Conservation (phyloP, 2,113 vertebrate species). For the Seriola rivoliana region DNA sequence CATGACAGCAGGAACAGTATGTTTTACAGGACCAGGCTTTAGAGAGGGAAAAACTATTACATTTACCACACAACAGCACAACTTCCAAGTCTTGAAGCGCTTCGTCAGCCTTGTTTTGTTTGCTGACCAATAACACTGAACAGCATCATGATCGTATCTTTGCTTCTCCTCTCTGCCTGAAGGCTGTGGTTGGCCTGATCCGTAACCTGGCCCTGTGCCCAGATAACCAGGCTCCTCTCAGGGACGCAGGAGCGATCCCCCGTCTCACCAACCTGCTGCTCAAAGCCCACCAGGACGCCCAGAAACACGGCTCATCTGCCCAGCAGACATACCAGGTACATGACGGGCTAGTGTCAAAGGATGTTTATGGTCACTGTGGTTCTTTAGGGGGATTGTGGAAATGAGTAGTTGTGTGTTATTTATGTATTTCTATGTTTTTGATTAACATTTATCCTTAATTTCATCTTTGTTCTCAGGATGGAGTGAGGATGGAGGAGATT, state of each 20-base stretch:
- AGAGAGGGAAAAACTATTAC: neutral
- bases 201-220: slow-evolving; percentile 95
- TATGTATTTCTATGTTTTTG: neutral
- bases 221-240: slow-evolving; percentile 91
- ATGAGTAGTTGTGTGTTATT: neutral
- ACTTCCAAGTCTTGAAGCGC: neutral
- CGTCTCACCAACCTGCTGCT: slow-evolving; percentile 93
- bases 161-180: slow-evolving; percentile 5
- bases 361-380: neutral
- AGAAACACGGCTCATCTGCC: slow-evolving; percentile 89
- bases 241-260: slow-evolving; percentile 90
- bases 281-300: slow-evolving; percentile 95
- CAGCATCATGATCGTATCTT: neutral
- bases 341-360: neutral
- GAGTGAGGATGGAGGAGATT: slow-evolving; percentile 98
- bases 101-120: neutral
- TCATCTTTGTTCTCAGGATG: slow-evolving; percentile 85
- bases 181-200: slow-evolving; percentile 96
- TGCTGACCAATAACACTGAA: neutral
- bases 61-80: neutral
- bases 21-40: slow-evolving; percentile 15
- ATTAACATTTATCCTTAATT: neutral
- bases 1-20: slow-evolving; percentile 35
- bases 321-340: slow-evolving; percentile 95
- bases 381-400: neutral